These are phyloP conservation scores for Hyposoter didymator DNA, from an alignment of 2,888 invertebrate genomes.

Conservation along the genomic window DNA sequence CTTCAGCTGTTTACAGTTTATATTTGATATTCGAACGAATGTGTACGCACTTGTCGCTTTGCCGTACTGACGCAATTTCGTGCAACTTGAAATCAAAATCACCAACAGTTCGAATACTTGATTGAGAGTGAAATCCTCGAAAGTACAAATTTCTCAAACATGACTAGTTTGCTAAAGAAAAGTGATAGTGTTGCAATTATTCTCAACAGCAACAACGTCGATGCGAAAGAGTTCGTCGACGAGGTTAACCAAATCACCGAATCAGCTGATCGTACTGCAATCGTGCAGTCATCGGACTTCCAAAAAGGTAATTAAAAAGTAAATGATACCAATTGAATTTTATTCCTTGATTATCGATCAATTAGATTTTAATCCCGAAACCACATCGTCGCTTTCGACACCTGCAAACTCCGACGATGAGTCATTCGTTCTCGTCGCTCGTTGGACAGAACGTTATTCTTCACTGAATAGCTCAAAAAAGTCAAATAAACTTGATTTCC, in stretches of 20 bases:
- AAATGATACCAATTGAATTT: not conserved
- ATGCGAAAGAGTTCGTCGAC: constrained; percentile 53
- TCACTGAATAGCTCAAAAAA: too few species aligned
- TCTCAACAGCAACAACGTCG: constrained; percentile 47
- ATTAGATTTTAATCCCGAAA: not conserved
- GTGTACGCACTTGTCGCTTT: not conserved
- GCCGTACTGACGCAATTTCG: constrained; percentile 38
- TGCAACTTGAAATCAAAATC: constrained; percentile 36
- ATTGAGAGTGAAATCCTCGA: constrained; percentile 6
- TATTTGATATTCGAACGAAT: constrained; percentile 1
- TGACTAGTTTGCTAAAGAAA: constrained; percentile 63
- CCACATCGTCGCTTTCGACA: too few species aligned
- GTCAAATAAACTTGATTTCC: not conserved
- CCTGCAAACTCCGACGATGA: too few species aligned
- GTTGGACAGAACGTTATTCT: too few species aligned
- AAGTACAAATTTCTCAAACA: constrained; percentile 23
- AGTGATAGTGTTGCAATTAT: constrained; percentile 57
- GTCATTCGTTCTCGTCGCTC: too few species aligned
- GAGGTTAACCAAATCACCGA: constrained; percentile 64
- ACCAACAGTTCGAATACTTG: not conserved
- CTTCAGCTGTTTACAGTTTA: not conserved
- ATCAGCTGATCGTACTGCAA: constrained; percentile 48
- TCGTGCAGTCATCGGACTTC: constrained; percentile 59
- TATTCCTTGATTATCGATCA: not conserved
- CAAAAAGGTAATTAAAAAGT: constrained; percentile 55